Evolutionary conservation across 1,140 invertebrate species (phyloP), one percentile per base, ranked within the genome.

Genomic region (Drosophila cardini): DNA sequence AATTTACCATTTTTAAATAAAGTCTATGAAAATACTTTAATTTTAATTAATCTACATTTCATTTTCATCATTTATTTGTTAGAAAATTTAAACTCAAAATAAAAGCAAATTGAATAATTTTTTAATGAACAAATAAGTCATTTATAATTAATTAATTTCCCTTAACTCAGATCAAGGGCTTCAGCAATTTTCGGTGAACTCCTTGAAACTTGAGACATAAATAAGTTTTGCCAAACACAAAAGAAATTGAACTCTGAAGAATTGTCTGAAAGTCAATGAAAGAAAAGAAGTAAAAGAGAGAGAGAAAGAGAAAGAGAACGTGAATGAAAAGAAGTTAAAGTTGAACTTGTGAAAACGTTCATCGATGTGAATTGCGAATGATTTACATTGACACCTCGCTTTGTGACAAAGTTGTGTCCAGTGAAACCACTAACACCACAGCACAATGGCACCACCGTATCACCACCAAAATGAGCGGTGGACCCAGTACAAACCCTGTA

Each of bases 371-470:
- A 11, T 78, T 32, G 45, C 53, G n/a, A 50, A 48, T 42, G 45
- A 64, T 72, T 81, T 72, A 72, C 60, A 86, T 86, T 76, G 77
- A 81, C 70, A 80, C 73, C 76, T 78, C 48, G 46, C 50, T 38
- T 16, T 53, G 52, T 26, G 11, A 36, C 53, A 40, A 52, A 75
- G 32, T 56, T 57, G 38, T 10, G 68, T 40, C 62, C 60, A 63
- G 36, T 60, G 57, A 65, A 61, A 52, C 1, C 2, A 10, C 40
- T 9, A 16, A 18, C 34, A 38, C 34, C 34, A 36, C 15, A 38
- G 34, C 11, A 38, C 34, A 15, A 36, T 10, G 21, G 34, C 11
- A 15, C 43, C 45, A 50, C 45, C n/a, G 4, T n/a, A 40, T 5
- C 11, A 40, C 38, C 21, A 26, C 21, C 21, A 26, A 26, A 26